Base-by-base conservation (phyloP, 2,888 invertebrate genomes). In the Lepidocyrtoides sp. region DNA sequence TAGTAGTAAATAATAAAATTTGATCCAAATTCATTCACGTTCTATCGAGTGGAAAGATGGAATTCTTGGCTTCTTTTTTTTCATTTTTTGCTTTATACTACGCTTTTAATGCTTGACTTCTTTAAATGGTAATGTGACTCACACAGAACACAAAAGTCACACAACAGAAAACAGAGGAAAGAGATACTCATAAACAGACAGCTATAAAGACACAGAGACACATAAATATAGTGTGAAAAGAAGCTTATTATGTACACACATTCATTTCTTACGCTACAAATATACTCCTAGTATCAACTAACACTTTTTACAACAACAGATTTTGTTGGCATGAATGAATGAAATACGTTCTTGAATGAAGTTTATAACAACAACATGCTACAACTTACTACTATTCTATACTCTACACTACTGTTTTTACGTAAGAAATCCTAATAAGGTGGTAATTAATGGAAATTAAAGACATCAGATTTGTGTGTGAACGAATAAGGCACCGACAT, bases 361-460 rank as follows among this genome's bases (percentile, higher is more conserved):
- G 17, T 79, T 36, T 79, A 17, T 32, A 54, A 32, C 12, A 79
- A 29, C 36, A 36, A 17, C n/a, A 77, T n/a, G n/a, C 12, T n/a
- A 51, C 14, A 2, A 12, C 2, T 14, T n/a, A 54, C 51, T 32
- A 51, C 29, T 32, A 29, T 12, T 17, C 44, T 29, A n/a, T n/a
- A 17, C 29, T 48, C 57, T 26, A 57, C 36, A 36, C 57, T 57
- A 44, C 89, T 89, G 89, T 83, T 89, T 83, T 83, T 89, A 69
- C 36, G 84, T 79, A 32, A 51, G 26, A 57, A 66, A 29, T 77
- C 92, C 93, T 86, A 92, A 93, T 93, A 93, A 92, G 93, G 93
- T 72, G 89, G 91, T 92, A 93, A 93, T 92, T 93, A 93, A 91
- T 93, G 83, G 81, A 91, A 92, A 92, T 92, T 89, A 91, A 91